Base-by-base conservation (phyloP, 2,888 invertebrate genomes). In the Siphonodentalium dalli region DNA sequence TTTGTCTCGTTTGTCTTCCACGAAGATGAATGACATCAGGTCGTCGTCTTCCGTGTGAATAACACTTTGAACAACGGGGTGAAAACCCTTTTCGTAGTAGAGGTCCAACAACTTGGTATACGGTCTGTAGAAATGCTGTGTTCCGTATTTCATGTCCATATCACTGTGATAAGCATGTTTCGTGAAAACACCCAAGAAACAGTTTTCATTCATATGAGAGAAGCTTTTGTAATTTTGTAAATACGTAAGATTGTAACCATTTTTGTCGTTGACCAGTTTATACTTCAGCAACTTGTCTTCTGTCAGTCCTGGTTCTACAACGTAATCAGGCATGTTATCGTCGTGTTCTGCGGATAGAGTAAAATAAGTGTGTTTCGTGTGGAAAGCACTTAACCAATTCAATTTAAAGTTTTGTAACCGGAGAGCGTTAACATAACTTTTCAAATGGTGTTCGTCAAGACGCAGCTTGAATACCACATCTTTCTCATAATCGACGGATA, bases 381-480 rank as follows among this genome's bases (percentile, higher is more conserved):
- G 40, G 61, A 70, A 72, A 11, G 74, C 75, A 40, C 71, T 71
- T 6, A 78, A 48, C 75, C 77, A 78, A 28, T 53, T 58, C 18
- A 76, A 57, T 47, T 69, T 65, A 44, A 66, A 72, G 11, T 68
- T 60, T 15, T 72, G 65, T 23, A 55, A 61, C 29, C 66, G 62
- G 15, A 74, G 44, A 6, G 78, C 77, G 28, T 51, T 66, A 9
- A 69, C 45, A 53, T 71, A 77, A n/a, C 69, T 66, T 35, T 65
- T 61, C 7, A 74, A 61, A 26, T 67, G 69, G 39, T 78, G 76
- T 46, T 78, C 78, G 15, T 73, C 67, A 13, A 77, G n/a, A n/a
- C n/a, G n/a, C n/a, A n/a, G 58, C 28, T 60, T 52, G 44, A 67
- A 66, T 55, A 65, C 71, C 6, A 73, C 47, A 3, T 72, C 60